phyloP scores from a whole-genome alignment of 2,888 invertebrate genomes.

The Protonemura montana region DNA sequence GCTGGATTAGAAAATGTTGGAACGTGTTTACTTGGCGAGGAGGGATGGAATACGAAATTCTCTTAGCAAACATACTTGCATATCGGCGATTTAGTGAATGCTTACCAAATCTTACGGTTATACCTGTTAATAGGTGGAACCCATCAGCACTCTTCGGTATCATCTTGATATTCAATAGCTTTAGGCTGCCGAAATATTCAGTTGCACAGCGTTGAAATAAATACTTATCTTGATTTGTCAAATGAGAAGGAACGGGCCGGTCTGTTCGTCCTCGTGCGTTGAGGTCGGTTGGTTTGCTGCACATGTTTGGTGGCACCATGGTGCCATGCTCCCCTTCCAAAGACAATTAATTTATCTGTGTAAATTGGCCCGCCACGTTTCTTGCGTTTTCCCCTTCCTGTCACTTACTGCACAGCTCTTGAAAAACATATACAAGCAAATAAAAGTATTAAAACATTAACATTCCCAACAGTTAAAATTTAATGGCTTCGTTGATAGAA shows the following conservation, averaged over 20 bases:
- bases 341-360: conserved; percentile 3
- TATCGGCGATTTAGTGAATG: background rate
- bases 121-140: too few species aligned
- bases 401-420: background rate
- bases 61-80: background rate
- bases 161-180: background rate
- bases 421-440: background rate
- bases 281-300: background rate
- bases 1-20: conserved; percentile 12
- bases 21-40: background rate
- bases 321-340: background rate
- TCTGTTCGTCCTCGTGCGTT: too few species aligned
- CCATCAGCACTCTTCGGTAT: background rate
- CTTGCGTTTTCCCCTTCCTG: background rate
- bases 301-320: background rate
- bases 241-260: background rate
- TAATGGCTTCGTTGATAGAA: background rate
- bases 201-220: background rate
- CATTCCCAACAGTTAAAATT: background rate
- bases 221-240: background rate
- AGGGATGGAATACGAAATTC: conserved; percentile 17
- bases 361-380: background rate
- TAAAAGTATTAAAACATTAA: background rate
- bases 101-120: background rate
- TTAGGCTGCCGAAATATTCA: background rate